Evolutionary conservation across 2,113 vertebrate species (phyloP).

Genomic region (Xenus cinereus): DNA sequence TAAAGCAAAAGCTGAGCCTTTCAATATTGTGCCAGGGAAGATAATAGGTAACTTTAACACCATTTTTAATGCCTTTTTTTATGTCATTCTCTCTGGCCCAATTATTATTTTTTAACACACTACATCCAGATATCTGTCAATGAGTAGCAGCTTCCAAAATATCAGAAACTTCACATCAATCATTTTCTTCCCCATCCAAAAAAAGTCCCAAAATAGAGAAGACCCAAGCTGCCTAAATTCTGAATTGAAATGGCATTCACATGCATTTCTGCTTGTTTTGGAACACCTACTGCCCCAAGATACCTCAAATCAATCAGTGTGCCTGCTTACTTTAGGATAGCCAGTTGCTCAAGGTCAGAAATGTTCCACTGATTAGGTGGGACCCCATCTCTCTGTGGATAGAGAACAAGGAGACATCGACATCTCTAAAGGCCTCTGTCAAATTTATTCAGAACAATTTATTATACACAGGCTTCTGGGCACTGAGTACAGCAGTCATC

Average conservation of each 20-base stretch:
- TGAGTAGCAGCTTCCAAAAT: not conserved
- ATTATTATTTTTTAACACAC: not conserved
- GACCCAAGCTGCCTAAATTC: not conserved
- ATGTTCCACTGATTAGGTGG: not conserved
- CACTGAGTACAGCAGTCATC: not conserved
- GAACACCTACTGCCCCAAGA: not conserved
- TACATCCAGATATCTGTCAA: not conserved
- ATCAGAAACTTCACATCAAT: not conserved
- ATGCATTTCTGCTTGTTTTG: not conserved
- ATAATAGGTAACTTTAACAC: not conserved
- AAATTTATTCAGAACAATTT: not conserved
- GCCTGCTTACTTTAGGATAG: not conserved
- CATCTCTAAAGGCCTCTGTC: not conserved
- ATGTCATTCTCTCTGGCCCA: not conserved
- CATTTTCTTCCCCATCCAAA: not conserved
- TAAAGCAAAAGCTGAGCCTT: not conserved
- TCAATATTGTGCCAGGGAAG: not conserved
- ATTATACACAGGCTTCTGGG: not conserved
- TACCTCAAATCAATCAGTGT: not conserved
- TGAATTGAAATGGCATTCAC: not conserved
- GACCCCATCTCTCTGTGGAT: not conserved
- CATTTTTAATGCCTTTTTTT: not conserved
- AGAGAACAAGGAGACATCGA: not conserved
- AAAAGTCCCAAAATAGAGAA: not conserved
- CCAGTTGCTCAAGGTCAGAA: not conserved